Base-by-base conservation (phyloP, 2,113 vertebrate species). In the Falcunculus frontatus region DNA sequence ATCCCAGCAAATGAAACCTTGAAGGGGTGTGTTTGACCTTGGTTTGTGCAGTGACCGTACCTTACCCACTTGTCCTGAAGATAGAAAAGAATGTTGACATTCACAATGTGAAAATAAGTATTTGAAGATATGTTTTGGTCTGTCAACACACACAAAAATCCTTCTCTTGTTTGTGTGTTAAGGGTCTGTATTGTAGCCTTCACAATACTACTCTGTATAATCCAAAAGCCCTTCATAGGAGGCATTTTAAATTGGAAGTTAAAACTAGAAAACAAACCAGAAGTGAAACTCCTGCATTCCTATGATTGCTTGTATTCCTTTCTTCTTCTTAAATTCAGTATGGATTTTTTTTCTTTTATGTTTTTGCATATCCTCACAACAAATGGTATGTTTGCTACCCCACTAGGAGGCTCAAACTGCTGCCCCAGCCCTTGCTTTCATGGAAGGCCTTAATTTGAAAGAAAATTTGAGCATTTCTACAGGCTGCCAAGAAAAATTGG, bases 91-190 rank as follows among this genome's bases (percentile, higher is more conserved):
- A 77, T 93, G 94, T 96, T 87, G 87, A 89, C 60, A 37, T 94
- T 95, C 63, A 73, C 86, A 67, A 49, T 69, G 86, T 94, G 86
- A 95, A 96, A 95, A 90, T 82, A 97, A 94, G 87, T 96, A 75
- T 84, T 94, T 96, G 96, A 93, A 96, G 89, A 79, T 72, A 88
- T 60, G 46, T 95, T 96, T 97, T 92, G 62, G 44, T 96, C 56
- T 72, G 93, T 95, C 81, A 96, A 65, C 93, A 90, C 83, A 87
- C 96, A 75, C 79, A 96, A 91, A 93, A 94, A 72, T 67, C 59
- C 29, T 83, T 94, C 30, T 76, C 77, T 91, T 95, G 32, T 69
- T 92, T 63, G 35, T 7, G 5, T 84, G 93, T 91, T 94, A 70
- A 35, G 85, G 57, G 44, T 33, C 64, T 13, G 16, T 96, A 35